phyloP scores from a whole-genome alignment of 2,797 vertebrate genomes.

The Chaunax sp. region DNA sequence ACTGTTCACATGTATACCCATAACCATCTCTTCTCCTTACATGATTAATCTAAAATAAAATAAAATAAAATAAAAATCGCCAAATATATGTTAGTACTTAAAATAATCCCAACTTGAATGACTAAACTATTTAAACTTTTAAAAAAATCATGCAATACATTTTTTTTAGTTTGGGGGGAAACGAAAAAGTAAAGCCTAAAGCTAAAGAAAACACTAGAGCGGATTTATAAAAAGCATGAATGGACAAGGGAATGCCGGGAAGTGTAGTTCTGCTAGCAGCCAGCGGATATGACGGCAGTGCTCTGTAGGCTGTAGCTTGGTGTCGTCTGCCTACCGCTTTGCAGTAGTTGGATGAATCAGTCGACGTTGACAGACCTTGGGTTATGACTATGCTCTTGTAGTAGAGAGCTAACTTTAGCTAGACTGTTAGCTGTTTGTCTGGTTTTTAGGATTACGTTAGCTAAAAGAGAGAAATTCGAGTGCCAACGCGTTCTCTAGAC shows the following conservation, averaged over 20 bases:
- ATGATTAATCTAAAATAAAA: no score
- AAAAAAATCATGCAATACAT: no score
- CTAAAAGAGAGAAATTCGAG: constrained; percentile 32
- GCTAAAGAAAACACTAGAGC: no score
- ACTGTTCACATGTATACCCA: no score
- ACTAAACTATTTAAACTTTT: no score
- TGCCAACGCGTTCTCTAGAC: constrained; percentile 53
- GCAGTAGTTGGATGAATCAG: constrained; percentile 72
- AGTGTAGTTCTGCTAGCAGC: constrained; percentile 3
- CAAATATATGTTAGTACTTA: no score
- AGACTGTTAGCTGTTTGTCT: constrained; percentile 48
- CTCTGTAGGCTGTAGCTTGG: constrained; percentile 46
- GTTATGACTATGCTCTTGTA: constrained; percentile 73
- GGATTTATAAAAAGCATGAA: constrained; percentile 63
- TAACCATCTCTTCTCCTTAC: no score
- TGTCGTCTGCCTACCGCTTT: constrained; percentile 53
- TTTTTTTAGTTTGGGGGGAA: no score
- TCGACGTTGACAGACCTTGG: constrained; percentile 71
- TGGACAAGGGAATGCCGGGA: constrained; percentile 42
- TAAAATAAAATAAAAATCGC: no score
- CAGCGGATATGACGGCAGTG: constrained; percentile 60
- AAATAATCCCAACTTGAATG: no score
- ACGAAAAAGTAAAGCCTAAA: no score
- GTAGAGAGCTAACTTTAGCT: constrained; percentile 72
- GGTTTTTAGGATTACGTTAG: constrained; percentile 41